Evolutionary conservation across 1,140 invertebrate species (phyloP).

Genomic region (Bombus affinis): DNA sequence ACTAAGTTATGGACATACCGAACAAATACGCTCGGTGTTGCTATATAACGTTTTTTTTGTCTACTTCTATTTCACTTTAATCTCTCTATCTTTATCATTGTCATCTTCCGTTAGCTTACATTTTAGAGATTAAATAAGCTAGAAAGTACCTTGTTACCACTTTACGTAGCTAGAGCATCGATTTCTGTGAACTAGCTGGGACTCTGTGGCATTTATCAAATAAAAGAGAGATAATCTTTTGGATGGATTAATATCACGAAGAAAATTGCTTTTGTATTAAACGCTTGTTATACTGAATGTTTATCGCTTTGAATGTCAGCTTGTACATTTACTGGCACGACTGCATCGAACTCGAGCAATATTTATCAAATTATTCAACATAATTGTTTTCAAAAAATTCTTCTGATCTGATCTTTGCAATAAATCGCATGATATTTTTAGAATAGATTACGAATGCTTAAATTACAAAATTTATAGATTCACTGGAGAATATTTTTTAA

Average conservation of each 20-base stretch:
- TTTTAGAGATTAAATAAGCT: constrained; percentile 2
- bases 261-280: not conserved
- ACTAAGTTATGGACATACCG: not conserved
- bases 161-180: not conserved
- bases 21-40: constrained; percentile 4
- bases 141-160: not conserved
- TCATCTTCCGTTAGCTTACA: constrained; percentile 19
- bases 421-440: too few relatives aligned
- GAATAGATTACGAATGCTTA: too few relatives aligned
- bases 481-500: too few relatives aligned
- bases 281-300: not conserved
- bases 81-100: not conserved
- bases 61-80: not conserved
- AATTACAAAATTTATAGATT: too few relatives aligned
- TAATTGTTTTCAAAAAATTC: too few relatives aligned
- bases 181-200: constrained; percentile 11
- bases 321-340: not conserved
- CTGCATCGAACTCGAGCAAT: not conserved
- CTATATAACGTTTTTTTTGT: not conserved
- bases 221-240: not conserved
- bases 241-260: not conserved
- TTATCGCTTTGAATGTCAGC: constrained; percentile 6
- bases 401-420: too few relatives aligned
- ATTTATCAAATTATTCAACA: too few relatives aligned
- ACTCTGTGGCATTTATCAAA: constrained; percentile 2